Evolutionary conservation across 2,888 invertebrate genomes (phyloP).

Genomic region (Hypercompe scribonia): DNA sequence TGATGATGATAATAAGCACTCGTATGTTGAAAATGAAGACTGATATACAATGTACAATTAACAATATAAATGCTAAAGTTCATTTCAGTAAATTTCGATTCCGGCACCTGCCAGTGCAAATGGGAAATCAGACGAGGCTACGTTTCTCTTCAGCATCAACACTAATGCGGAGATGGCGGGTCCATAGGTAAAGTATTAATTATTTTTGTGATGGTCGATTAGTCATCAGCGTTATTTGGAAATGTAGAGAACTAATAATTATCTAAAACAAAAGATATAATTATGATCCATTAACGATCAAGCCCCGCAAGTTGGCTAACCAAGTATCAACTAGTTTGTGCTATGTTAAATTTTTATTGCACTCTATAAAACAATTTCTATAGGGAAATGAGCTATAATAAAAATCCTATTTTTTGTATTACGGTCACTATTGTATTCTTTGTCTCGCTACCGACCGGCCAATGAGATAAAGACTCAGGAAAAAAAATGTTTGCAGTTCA

Average conservation of each 20-base stretch:
- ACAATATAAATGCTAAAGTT: slow-evolving; percentile 48
- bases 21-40: neutral
- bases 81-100: slow-evolving; percentile 91
- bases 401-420: too few relatives aligned
- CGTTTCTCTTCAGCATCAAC: slow-evolving; percentile 93
- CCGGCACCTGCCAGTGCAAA: slow-evolving; percentile 88
- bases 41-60: neutral
- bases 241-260: neutral
- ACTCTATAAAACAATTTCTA: too few relatives aligned
- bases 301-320: too few relatives aligned
- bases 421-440: neutral
- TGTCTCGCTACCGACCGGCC: neutral
- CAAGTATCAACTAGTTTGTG: too few relatives aligned
- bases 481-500: neutral
- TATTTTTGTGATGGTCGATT: neutral
- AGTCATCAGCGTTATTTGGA: neutral
- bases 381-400: too few relatives aligned
- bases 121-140: slow-evolving; percentile 80
- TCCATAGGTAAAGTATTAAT: slow-evolving; percentile 84
- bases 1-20: too few relatives aligned
- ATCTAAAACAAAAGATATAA: neutral
- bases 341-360: too few relatives aligned
- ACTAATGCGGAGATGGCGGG: slow-evolving; percentile 93
- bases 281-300: too few relatives aligned
- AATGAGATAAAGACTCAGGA: too few relatives aligned